Percentiles rank a stretch among this genome's conserved stretches.
Evolutionary conservation across 2,797 vertebrate species (phyloP).

Genomic region (Somateria mollissima): DNA sequence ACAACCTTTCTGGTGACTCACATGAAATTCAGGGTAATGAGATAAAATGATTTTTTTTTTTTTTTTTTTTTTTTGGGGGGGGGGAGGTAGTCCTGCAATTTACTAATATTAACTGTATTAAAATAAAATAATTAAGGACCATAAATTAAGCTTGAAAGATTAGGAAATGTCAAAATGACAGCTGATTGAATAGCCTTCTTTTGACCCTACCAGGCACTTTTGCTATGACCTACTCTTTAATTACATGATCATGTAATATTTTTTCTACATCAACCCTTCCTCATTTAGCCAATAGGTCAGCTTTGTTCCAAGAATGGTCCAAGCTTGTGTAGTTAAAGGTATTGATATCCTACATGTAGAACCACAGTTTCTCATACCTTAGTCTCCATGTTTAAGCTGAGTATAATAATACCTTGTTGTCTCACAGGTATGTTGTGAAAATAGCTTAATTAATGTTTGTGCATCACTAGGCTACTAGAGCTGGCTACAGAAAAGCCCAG

Average conservation of each 20-base stretch:
- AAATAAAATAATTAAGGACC: not conserved
- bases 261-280: not conserved
- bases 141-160: constrained; percentile 7
- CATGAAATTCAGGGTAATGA: not conserved
- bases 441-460: constrained; percentile 70
- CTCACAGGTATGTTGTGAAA: constrained; percentile 51
- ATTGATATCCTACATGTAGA: not conserved
- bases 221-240: constrained; percentile 30
- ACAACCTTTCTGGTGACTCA: not conserved
- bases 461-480: not conserved
- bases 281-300: constrained; percentile 41
- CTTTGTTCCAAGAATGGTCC: not conserved
- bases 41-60: not conserved
- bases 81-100: not conserved
- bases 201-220: not conserved
- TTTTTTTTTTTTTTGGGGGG: not conserved
- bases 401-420: constrained; percentile 49
- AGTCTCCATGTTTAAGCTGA: constrained; percentile 31
- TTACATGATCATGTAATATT: not conserved
- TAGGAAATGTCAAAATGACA: not conserved
- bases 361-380: constrained; percentile 47
- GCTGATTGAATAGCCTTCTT: not conserved
- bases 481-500: constrained; percentile 40
- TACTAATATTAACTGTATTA: not conserved
- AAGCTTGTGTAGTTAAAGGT: not conserved